These are phyloP conservation scores for Drosophila seclusa DNA, from an alignment of 2,888 invertebrate genomes.

Conservation along the genomic window DNA sequence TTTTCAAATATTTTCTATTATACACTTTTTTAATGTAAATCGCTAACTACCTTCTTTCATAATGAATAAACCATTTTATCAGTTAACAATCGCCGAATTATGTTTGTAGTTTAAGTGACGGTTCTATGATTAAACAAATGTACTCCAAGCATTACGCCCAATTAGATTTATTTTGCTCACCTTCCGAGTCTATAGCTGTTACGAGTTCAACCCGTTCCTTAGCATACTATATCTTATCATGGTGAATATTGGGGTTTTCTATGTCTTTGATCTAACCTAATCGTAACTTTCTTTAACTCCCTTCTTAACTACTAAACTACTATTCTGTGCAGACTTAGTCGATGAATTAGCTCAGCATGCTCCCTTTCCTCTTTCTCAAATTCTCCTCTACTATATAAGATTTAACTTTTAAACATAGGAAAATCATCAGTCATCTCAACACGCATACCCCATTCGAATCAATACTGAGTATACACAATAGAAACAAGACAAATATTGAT, in stretches of 20 bases:
- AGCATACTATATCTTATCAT: too few relatives aligned
- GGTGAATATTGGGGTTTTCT: background rate
- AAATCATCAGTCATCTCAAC: background rate
- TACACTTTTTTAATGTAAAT: background rate
- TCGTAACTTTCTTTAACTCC: too few relatives aligned
- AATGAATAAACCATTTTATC: too few relatives aligned
- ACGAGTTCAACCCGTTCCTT: too few relatives aligned
- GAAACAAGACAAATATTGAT: background rate
- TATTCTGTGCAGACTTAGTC: background rate
- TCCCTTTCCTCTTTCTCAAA: fast-evolving
- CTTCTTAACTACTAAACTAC: background rate
- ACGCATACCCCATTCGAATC: background rate
- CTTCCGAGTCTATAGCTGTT: background rate
- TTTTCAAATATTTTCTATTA: too few relatives aligned
- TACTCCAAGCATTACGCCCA: background rate
- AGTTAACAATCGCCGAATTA: too few relatives aligned
- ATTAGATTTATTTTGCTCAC: background rate
- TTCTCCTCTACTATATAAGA: background rate
- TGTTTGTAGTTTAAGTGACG: too few relatives aligned
- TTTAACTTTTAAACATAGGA: background rate
- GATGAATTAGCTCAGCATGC: background rate
- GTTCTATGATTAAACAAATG: too few relatives aligned
- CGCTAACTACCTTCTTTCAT: too few relatives aligned
- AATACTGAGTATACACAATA: background rate
- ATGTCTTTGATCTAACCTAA: background rate